Base-by-base conservation (phyloP, 2,797 vertebrate genomes). In the Natrix natrix region DNA sequence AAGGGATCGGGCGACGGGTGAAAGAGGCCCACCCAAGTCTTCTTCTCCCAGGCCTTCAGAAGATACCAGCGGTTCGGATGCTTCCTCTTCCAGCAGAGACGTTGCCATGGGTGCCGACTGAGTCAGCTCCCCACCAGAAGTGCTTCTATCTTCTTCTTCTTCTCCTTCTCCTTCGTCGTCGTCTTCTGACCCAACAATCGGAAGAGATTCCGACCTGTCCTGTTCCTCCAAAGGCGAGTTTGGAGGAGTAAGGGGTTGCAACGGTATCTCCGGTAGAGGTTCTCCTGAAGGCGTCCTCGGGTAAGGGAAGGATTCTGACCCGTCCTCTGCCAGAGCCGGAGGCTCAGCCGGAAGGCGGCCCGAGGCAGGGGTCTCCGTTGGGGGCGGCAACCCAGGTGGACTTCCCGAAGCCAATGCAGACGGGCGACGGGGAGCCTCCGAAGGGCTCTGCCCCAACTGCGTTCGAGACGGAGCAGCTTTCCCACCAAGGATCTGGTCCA, bases 381-480 rank as follows among this genome's bases (percentile, higher is more conserved):
- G 32, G 0, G 14, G 11, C 3, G n/a, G 1, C 4, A 87, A 12
- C 0, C 32, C 54, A 6, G 3, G 0, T 0, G 78, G 37, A 24
- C 24, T 28, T 5, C 7, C 13, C 8, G 52, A 16, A 87, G n/a
- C 20, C 0, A 37, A 32, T 2, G 0, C 1, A 1, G 13, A 1
- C 0, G 37, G 2, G 8, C 56, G 3, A 11, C 0, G 24, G 5
- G 63, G 57, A 12, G 48, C 54, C 37, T 37, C 37, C 0, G 13
- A 14, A 32, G 5, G 54, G 0, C 48, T 6, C 54, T 26, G 17
- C 3, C 24, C 61, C 55, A 48, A 16, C 0, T 43, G 8, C 28
- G 83, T 3, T 0, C 0, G 61, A 56, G 8, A 14, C 5, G 6
- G 7, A 1, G 20, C 1, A 0, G 0, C 2, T 0, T 2, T 11